phyloP scores from a whole-genome alignment of 2,888 invertebrate genomes.

The Drosophila meridiana region DNA sequence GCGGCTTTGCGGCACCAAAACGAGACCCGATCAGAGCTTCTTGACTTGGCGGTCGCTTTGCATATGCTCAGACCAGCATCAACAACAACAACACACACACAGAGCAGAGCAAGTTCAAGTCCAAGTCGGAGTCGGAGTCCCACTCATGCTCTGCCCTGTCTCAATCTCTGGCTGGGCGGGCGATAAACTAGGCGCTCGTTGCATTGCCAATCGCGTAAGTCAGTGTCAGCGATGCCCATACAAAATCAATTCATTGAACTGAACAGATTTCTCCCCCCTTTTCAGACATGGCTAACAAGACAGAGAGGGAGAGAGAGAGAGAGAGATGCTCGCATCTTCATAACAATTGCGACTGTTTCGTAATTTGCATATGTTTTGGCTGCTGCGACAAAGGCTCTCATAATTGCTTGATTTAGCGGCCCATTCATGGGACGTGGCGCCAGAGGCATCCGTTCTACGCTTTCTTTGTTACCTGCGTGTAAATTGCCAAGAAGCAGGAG shows the following conservation, averaged over 20 bases:
- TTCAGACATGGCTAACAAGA: neutral
- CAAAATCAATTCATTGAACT: slow-evolving; percentile 76
- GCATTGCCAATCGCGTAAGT: slow-evolving; percentile 68
- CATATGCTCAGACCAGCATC: slow-evolving; percentile 45
- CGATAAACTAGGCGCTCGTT: slow-evolving; percentile 59
- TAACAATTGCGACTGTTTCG: slow-evolving; percentile 48
- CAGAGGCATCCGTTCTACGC: slow-evolving; percentile 46
- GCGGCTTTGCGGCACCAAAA: slow-evolving; percentile 81
- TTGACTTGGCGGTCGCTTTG: slow-evolving; percentile 80
- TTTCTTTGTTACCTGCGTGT: slow-evolving; percentile 50
- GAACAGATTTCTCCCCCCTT: slow-evolving; percentile 67
- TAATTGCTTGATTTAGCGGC: slow-evolving; percentile 84
- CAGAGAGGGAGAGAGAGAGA: neutral
- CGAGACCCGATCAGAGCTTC: slow-evolving; percentile 72
- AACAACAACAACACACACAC: neutral
- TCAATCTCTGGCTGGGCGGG: slow-evolving; percentile 58
- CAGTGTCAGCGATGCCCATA: slow-evolving; percentile 69
- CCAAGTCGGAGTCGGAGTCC: neutral
- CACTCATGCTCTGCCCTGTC: slow-evolving; percentile 19
- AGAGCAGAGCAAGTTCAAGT: neutral
- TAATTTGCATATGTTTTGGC: slow-evolving; percentile 78
- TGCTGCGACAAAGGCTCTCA: slow-evolving; percentile 82
- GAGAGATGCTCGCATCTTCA: slow-evolving; percentile 36
- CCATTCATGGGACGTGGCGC: slow-evolving; percentile 80
- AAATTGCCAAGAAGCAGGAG: slow-evolving; percentile 65